Evolutionary conservation across 92 coral and sea anemone genomes (phyloP).

Genomic region (Desmophyllum pertusum): DNA sequence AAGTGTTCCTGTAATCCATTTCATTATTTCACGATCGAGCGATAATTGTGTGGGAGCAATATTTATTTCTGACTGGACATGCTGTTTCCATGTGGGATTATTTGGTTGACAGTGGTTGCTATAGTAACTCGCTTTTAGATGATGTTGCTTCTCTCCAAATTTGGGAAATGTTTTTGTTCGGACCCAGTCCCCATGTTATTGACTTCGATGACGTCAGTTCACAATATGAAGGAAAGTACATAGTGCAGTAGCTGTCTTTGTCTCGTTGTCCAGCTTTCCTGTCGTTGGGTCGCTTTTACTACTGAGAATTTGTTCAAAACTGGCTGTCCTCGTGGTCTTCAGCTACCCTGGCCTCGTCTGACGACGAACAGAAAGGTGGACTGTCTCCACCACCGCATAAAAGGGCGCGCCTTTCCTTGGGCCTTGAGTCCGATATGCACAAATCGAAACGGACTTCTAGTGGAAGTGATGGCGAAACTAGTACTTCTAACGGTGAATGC

Average conservation of each 20-base stretch:
- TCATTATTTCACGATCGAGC: no score
- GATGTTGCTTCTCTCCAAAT: constrained; percentile 46
- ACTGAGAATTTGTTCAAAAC: constrained; percentile 76
- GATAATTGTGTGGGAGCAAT: no score
- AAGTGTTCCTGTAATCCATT: no score
- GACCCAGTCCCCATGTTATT: constrained; percentile 62
- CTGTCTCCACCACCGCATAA: constrained; percentile 99
- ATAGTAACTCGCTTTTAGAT: constrained; percentile 7
- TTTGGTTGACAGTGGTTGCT: background rate
- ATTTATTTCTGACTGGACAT: no score
- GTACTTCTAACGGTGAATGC: constrained; percentile 98
- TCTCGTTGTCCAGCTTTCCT: constrained; percentile 76
- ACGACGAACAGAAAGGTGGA: constrained; percentile 99
- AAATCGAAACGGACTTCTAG: constrained; percentile 98
- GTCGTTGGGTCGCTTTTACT: constrained; percentile 65
- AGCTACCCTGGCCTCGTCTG: constrained; percentile 99
- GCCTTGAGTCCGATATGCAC: constrained; percentile 99
- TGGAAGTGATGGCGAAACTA: constrained; percentile 97
- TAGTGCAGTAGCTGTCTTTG: constrained; percentile 72
- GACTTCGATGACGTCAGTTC: constrained; percentile 94
- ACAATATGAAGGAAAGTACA: constrained; percentile 87
- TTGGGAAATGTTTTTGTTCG: constrained; percentile 49
- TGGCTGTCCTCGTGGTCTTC: constrained; percentile 97
- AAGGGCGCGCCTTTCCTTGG: constrained; percentile 99
- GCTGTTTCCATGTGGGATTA: constrained; percentile 26